Evolutionary conservation across 1,140 invertebrate species (phyloP).

Genomic region (Orussus abietinus): DNA sequence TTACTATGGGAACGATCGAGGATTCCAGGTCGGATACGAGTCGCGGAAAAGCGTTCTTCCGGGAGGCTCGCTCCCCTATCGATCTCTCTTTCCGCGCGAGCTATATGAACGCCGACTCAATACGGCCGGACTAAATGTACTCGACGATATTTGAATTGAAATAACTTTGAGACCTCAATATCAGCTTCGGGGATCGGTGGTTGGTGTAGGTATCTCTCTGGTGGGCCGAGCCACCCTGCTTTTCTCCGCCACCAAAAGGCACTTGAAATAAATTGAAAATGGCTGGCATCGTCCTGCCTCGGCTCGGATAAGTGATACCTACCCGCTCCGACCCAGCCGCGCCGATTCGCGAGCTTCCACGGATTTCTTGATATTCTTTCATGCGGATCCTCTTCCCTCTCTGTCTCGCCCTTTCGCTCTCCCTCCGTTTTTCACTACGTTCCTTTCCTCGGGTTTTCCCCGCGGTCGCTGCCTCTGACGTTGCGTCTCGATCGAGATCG

Average conservation of each 20-base stretch:
- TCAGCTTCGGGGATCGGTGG: constrained; percentile 18
- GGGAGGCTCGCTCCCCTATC: too few relatives aligned
- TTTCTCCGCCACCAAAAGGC: constrained; percentile 41
- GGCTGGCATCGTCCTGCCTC: constrained; percentile 43
- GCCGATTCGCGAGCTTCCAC: too few relatives aligned
- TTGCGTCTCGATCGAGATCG: too few relatives aligned
- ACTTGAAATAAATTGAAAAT: constrained; percentile 50
- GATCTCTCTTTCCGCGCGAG: background rate
- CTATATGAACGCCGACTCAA: background rate
- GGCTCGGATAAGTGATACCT: constrained; percentile 43
- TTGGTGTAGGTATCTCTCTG: constrained; percentile 36
- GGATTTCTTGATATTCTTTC: constrained; percentile 30
- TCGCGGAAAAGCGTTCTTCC: too few relatives aligned
- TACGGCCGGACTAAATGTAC: background rate
- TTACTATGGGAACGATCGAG: too few relatives aligned
- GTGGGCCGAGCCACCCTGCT: constrained; percentile 30
- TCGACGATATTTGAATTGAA: constrained; percentile 13
- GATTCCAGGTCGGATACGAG: too few relatives aligned
- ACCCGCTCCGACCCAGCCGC: constrained; percentile 35
- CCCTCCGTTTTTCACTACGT: too few relatives aligned
- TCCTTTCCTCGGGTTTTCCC: too few relatives aligned
- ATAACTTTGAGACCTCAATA: constrained; percentile 26
- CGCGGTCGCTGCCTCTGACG: too few relatives aligned
- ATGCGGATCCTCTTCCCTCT: background rate
- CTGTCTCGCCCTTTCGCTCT: too few relatives aligned